Base-by-base conservation (phyloP, 2,888 invertebrate genomes). In the Oligia strigilis region DNA sequence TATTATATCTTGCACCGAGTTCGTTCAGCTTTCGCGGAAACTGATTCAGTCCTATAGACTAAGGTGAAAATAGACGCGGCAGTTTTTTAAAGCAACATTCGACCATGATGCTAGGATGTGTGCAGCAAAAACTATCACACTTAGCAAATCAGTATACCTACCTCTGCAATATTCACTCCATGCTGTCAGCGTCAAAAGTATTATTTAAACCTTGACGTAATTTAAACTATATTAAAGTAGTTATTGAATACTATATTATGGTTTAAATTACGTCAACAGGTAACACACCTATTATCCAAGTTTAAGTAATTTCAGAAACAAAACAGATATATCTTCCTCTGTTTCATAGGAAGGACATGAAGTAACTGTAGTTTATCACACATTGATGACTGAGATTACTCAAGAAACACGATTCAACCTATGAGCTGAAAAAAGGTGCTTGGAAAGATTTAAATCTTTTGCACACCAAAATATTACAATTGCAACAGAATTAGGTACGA, bases 11-110 rank as follows among this genome's bases (percentile, higher is more conserved):
- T 78, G 67, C 64, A 64, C 13, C 65, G 23, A 85, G 73, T 82
- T 84, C 72, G 77, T 80, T 80, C 73, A 69, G 72, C 72, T 84
- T 90, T 87, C 87, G 74, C 4, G 46, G 87, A 87, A 90, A 69
- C 70, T 87, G 89, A 90, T 65, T 88, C 85, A 14, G 65, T 17
- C n/a, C 5, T 43, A 29, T 29, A 79, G 70, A 75, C 43, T 72
- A 77, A 62, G 17, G 11, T 8, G 17, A 60, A 65, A 60, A 60
- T 3, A 84, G 70, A 86, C 1, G 65, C 6, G 87, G 2, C 69
- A 82, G 60, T 64, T 75, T 9, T 14, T 14, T 23, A 3, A 52
- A 2, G 11, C 0, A 14, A 64, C 17, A 17, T 64, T 40, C 17
- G 29, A 6, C 49, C 36, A 17, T 46, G 36, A n/a, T 8, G n/a